Conservation (phyloP, 2,797 vertebrate species). For the Aeoliscus strigatus region DNA sequence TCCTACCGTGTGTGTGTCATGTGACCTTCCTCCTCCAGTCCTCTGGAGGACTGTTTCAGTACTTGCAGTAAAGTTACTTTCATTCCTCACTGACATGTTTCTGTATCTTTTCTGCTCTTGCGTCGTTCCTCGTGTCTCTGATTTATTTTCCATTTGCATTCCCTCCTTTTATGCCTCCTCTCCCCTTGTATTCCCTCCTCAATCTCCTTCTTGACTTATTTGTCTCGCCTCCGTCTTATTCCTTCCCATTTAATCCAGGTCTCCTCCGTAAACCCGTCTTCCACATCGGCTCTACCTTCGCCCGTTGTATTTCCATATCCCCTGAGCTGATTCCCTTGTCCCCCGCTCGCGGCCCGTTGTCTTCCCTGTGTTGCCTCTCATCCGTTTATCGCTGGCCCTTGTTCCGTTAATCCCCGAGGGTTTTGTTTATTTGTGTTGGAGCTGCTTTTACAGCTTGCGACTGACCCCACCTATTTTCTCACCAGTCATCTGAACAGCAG, state of each 20-base stretch:
- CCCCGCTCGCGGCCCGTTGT: slow-evolving; percentile 53
- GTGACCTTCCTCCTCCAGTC: too few relatives aligned
- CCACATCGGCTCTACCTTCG: slow-evolving; percentile 8
- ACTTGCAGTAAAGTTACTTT: too few relatives aligned
- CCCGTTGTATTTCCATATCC: slow-evolving; percentile 40
- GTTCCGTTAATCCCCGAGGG: slow-evolving; percentile 75
- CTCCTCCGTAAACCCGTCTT: slow-evolving; percentile 32
- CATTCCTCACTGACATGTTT: too few relatives aligned
- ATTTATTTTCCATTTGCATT: slow-evolving; percentile 5
- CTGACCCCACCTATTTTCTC: slow-evolving; percentile 82
- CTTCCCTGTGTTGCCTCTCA: slow-evolving; percentile 60
- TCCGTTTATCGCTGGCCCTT: slow-evolving; percentile 76
- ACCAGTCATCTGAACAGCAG: slow-evolving; percentile 81
- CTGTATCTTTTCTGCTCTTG: too few relatives aligned
- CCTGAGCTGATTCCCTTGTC: slow-evolving; percentile 47
- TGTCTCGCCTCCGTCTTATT: slow-evolving; percentile 35
- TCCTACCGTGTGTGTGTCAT: too few relatives aligned
- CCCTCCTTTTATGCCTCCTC: slow-evolving; percentile 2
- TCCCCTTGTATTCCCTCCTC: not conserved
- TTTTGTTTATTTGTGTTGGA: slow-evolving; percentile 84
- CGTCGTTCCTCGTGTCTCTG: not conserved
- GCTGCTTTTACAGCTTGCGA: slow-evolving; percentile 79
- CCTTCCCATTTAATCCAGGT: slow-evolving; percentile 33
- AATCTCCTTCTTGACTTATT: slow-evolving; percentile 8
- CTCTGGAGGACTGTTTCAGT: too few relatives aligned